A percentile compares a stretch with the other conserved stretches of the same genome.
phyloP scores from a whole-genome alignment of 2,888 invertebrate species.

The Hermaeophaga mercurialis region DNA sequence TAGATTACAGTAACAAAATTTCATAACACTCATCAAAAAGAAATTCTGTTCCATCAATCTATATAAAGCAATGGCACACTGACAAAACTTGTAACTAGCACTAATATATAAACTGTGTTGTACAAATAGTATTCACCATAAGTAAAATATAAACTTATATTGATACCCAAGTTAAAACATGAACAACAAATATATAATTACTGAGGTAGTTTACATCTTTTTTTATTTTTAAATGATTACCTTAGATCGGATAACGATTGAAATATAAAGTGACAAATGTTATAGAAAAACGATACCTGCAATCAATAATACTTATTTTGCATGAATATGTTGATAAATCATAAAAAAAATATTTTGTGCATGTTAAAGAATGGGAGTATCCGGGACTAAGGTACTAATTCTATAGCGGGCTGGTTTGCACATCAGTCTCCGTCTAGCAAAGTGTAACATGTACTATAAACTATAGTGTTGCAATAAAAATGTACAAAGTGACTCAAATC shows the following conservation, averaged over 20 bases:
- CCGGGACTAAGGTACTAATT: conserved; percentile 58
- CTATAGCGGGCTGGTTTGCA: conserved; percentile 59
- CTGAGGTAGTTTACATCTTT: conserved; percentile 58
- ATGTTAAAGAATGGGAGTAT: conserved; percentile 47
- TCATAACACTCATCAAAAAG: conserved; percentile 6
- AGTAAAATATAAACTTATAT: conserved; percentile 52
- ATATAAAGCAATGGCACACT: conserved; percentile 57
- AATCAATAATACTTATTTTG: conserved; percentile 15
- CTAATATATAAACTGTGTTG: conserved; percentile 41
- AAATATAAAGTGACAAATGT: conserved; percentile 32
- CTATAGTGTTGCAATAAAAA: conserved; percentile 50
- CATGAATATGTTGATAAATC: too few species aligned
- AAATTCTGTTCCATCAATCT: conserved; percentile 18
- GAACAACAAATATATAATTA: conserved; percentile 60
- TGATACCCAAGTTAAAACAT: conserved; percentile 56
- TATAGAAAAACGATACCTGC: conserved; percentile 17
- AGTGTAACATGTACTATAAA: conserved; percentile 54
- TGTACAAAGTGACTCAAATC: conserved; percentile 31
- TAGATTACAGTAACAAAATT: conserved; percentile 22
- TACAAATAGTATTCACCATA: conserved; percentile 58
- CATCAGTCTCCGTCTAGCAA: conserved; percentile 59
- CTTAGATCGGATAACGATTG: conserved; percentile 57
- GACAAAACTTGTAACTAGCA: conserved; percentile 48
- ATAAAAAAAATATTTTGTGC: too few species aligned
- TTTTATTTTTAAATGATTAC: conserved; percentile 31